A percentile compares a stretch with the other conserved stretches of the same genome.
phyloP scores from a whole-genome alignment of 2,888 invertebrate species.

The Andrena haemorrhoa region DNA sequence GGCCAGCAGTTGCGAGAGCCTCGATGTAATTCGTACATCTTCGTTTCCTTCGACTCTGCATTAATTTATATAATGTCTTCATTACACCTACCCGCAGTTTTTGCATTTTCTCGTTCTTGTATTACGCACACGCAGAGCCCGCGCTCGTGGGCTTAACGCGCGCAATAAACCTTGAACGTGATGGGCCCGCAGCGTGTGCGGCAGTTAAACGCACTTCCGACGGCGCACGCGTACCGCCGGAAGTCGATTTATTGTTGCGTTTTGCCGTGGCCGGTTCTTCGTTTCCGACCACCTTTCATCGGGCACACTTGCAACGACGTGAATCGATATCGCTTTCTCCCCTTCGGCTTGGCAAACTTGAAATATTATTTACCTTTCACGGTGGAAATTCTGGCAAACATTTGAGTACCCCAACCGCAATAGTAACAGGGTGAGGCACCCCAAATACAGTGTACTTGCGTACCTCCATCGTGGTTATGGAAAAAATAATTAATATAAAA shows the following conservation, averaged over 20 bases:
- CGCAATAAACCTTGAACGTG: slow-evolving; percentile 23
- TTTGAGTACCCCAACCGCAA: not conserved
- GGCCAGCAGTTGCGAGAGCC: too few species aligned
- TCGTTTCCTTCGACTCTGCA: not conserved
- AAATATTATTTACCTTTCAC: slow-evolving; percentile 15
- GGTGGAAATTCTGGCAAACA: not conserved
- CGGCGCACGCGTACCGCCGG: slow-evolving; percentile 74
- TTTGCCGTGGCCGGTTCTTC: slow-evolving; percentile 62
- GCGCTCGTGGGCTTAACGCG: not conserved
- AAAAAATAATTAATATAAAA: too few species aligned
- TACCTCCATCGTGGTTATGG: too few species aligned
- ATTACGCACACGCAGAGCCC: not conserved
- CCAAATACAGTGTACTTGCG: too few species aligned
- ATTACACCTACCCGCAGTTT: not conserved
- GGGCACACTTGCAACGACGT: slow-evolving; percentile 21
- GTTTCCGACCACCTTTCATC: slow-evolving; percentile 58
- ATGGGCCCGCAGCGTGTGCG: slow-evolving; percentile 37
- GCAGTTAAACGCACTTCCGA: slow-evolving; percentile 72
- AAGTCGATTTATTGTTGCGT: slow-evolving; percentile 75
- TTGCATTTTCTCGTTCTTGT: not conserved
- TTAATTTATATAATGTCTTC: too few species aligned
- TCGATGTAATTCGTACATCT: not conserved
- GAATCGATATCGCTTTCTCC: slow-evolving; percentile 44
- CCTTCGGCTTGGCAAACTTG: not conserved
- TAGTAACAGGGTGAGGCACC: too few species aligned